Base-by-base conservation (phyloP, 92 coral and sea anemone genomes). In the Blastomussa wellsi region DNA sequence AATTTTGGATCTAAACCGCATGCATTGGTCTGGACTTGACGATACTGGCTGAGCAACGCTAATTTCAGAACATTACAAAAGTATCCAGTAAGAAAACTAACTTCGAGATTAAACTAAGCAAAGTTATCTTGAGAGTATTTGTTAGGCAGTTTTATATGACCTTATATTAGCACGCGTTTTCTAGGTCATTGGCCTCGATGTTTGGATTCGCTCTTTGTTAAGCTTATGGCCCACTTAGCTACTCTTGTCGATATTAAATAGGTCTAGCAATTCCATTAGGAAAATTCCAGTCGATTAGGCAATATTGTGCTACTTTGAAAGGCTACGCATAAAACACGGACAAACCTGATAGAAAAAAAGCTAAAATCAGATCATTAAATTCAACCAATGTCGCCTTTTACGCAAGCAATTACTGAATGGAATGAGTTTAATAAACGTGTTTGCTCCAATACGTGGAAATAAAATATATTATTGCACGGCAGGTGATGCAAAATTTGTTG, bases 401-500 rank as follows among this genome's bases (percentile, higher is more conserved):
- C 55, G 31, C n/a, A 14, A 71, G 17, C 38, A 69, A 49, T 67
- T 5, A n/a, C 70, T 48, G 0, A 81, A 81, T 16, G 22, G 11
- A 47, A 35, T 24, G 49, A 38, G 51, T 26, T 20, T 29, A 68
- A 69, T 31, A 69, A 41, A 28, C 1, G 64, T 0, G 26, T 2
- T 72, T 20, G 22, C 55, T 32, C 29, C 10, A 29, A 7, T 35
- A 37, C 36, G 26, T 24, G 51, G 53, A 49, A 26, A 70, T 14
- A 24, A 13, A 38, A 53, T 35, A 53, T 35, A 82, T 37, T 20
- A 47, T 62, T 24, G 22, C 64, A 24, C 28, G 10, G 64, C 78
- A 82, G 86, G 69, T 52, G 86, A 48, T 57, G 14, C 36, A 51
- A 72, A 79, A 39, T 37, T 81, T 52, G 86, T 37, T n/a, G 53